These are phyloP conservation scores for Delia radicum DNA, from an alignment of 1,140 invertebrate species.

Conservation along the genomic window DNA sequence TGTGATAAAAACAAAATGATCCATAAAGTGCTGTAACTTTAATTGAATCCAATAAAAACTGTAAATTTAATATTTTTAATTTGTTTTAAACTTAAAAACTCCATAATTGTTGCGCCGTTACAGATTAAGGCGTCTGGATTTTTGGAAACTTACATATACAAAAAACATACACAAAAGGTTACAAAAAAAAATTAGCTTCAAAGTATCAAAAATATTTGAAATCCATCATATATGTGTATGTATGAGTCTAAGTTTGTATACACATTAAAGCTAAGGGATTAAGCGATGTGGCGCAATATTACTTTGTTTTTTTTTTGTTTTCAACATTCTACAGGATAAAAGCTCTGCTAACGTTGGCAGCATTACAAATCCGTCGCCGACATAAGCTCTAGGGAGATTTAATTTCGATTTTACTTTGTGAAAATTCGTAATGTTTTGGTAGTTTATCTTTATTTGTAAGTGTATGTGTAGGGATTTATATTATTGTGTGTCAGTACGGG, in stretches of 20 bases:
- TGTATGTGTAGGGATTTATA: not conserved
- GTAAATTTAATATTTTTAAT: too few relatives aligned
- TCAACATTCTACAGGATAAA: constrained; percentile 5
- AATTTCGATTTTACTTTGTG: constrained; percentile 20
- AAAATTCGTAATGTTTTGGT: constrained; percentile 6
- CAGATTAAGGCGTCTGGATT: too few relatives aligned
- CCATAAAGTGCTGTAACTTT: too few relatives aligned
- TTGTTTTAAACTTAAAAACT: too few relatives aligned
- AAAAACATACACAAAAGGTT: too few relatives aligned
- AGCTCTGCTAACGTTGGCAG: not conserved
- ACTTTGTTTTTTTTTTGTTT: not conserved
- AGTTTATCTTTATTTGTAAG: not conserved
- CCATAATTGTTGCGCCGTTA: too few relatives aligned
- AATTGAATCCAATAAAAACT: too few relatives aligned
- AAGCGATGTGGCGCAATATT: constrained; percentile 16
- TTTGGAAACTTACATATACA: too few relatives aligned
- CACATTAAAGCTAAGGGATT: constrained; percentile 12
- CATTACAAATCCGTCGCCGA: constrained; percentile 14
- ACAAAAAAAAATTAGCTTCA: too few relatives aligned
- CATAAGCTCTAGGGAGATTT: constrained; percentile 11
- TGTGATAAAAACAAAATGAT: too few relatives aligned
- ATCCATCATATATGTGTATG: not conserved
- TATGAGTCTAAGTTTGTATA: not conserved
- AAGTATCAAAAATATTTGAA: too few relatives aligned
- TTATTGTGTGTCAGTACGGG: not conserved